Evolutionary conservation across 2,888 invertebrate species (phyloP), one percentile per base, ranked within the genome.

Genomic region (Thyatira batis): DNA sequence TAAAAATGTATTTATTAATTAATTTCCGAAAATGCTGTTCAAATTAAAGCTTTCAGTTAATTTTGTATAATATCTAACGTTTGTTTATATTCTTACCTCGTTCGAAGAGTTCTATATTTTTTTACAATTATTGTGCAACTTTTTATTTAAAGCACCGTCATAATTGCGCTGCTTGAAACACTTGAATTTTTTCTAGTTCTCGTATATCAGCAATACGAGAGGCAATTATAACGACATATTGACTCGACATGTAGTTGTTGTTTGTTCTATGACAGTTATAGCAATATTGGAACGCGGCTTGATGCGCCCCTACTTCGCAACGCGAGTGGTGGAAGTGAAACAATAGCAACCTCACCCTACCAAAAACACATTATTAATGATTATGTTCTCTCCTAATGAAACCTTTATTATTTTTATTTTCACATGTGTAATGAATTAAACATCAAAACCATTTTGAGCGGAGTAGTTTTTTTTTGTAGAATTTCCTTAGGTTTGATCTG

Each of bases 181-280:
- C 69, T 67, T 71, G 65, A 71, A 76, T 80, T 78, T 79, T 79
- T 82, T 76, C 67, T 66, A 69, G 61, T 68, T 65, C 62, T 71
- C 65, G 69, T 62, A 64, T 67, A 67, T 65, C 66, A 69, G 66
- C 60, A 65, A 70, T 64, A 77, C 67, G 72, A 84, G 80, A 76
- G 82, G 80, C 83, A 86, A 89, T 88, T 85, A 86, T 79, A 71
- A 71, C 73, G 77, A 74, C 79, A 76, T 83, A 85, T 85, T 83
- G 85, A 82, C 73, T 84, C 73, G 74, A 73, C 69, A 60, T 76
- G 77, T 75, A 71, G 74, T 76, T 69, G 68, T 78, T 78, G 73
- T 81, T 80, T 80, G 80, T 80, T 79, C 74, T 78, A 77, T 77
- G 76, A 77, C 65, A 70, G 69, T 63, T 71, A 76, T 76, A 76